phyloP scores from a whole-genome alignment of 2,797 vertebrate genomes.

The Nyctalus aviator region DNA sequence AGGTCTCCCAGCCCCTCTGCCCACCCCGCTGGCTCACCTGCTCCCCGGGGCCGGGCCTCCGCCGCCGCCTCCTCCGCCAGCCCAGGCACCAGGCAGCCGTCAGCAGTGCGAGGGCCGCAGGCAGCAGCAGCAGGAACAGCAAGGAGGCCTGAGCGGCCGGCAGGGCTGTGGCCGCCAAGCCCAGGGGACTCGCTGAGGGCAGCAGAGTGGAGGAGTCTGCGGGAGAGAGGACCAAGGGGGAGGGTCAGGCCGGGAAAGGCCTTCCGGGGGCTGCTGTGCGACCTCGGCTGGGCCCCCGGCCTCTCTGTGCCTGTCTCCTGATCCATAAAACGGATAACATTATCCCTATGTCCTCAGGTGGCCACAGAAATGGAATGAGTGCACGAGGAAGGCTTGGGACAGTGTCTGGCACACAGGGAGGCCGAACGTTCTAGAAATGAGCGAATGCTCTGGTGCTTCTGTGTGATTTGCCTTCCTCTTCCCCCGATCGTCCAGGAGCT shows the following conservation, averaged over 20 bases:
- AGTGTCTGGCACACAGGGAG: background rate
- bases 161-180: constrained; percentile 50
- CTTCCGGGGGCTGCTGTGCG: background rate
- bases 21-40: constrained; percentile 31
- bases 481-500: background rate
- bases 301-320: background rate
- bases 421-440: background rate
- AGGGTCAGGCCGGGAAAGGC: background rate
- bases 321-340: background rate
- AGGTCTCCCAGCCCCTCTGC: background rate
- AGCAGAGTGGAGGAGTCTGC: constrained; percentile 66
- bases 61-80: background rate
- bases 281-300: background rate
- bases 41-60: background rate
- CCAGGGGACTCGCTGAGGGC: constrained; percentile 41
- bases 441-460: background rate
- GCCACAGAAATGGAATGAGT: background rate
- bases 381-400: background rate
- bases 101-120: background rate
- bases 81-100: background rate
- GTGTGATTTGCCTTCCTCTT: background rate
- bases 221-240: constrained; percentile 25
- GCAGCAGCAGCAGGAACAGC: constrained; percentile 39
- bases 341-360: background rate
- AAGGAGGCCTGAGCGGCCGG: background rate